Percentiles rank a stretch among this genome's conserved stretches.
Evolutionary conservation across 1,140 invertebrate genomes (phyloP).

Genomic region (Drosophila santomea): DNA sequence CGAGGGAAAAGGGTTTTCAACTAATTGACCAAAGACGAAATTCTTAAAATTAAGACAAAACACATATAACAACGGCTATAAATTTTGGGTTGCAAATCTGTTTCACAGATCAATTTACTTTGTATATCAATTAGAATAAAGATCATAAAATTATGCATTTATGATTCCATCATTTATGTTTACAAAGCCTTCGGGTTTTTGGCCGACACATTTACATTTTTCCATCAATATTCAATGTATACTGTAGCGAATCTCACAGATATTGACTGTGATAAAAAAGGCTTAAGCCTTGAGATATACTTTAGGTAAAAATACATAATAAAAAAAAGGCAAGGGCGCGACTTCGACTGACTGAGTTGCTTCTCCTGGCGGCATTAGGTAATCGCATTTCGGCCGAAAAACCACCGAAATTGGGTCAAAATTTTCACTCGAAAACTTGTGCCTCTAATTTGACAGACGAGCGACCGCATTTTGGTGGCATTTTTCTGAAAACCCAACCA

Average conservation of each 20-base stretch:
- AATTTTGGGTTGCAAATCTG: no score
- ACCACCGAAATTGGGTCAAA: slow-evolving; percentile 52
- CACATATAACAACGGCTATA: no score
- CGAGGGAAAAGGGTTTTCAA: neutral
- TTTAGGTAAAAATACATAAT: neutral
- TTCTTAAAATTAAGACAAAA: no score
- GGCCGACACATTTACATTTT: slow-evolving; percentile 25
- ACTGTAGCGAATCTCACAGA: slow-evolving; percentile 8
- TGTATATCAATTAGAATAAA: neutral
- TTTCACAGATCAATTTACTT: no score
- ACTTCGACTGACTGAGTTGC: neutral
- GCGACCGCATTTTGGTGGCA: slow-evolving; percentile 65
- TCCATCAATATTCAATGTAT: slow-evolving; percentile 16
- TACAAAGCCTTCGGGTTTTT: slow-evolving; percentile 18
- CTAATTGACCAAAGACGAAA: no score
- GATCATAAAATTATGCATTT: slow-evolving; percentile 10
- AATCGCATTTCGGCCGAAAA: slow-evolving; percentile 38
- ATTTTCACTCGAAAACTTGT: slow-evolving; percentile 55
- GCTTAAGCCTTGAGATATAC: slow-evolving; percentile 27
- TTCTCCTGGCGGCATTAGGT: slow-evolving; percentile 38
- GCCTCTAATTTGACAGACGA: slow-evolving; percentile 71
- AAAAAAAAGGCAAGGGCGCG: slow-evolving; percentile 24
- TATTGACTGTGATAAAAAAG: slow-evolving; percentile 12
- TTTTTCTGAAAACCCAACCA: slow-evolving; percentile 55
- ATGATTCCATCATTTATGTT: neutral